Base-by-base conservation (phyloP, 2,797 vertebrate genomes). In the Amblyraja radiata region DNA sequence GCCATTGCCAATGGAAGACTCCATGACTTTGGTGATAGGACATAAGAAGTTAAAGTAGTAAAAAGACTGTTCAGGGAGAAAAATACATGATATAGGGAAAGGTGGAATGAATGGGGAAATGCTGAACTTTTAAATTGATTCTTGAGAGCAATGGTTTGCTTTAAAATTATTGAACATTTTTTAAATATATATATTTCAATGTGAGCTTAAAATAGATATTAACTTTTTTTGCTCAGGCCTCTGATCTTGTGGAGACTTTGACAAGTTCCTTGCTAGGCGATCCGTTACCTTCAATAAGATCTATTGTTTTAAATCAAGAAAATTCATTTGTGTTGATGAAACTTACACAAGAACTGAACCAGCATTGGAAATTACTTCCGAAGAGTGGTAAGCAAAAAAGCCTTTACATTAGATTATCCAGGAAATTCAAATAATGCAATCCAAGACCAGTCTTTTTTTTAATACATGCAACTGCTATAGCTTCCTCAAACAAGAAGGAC, bases 321-420 rank as follows among this genome's bases (percentile, higher is more conserved):
- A 95, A 95, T 93, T 76, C 91, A 58, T 94, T 94, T 90, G 93
- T 93, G 93, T 91, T 97, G 83, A 93, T 78, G 93, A 8, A 63
- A 65, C 81, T 97, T 93, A 95, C 94, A 93, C 68, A 83, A 25
- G 94, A 94, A 63, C 94, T 96, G 94, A 94, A 95, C 92, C 93
- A 94, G 21, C 94, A 94, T 93, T 97, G 97, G 97, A 95, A 95
- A 93, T 95, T 97, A 96, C 95, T 97, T 94, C 96, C 94, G 90
- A 96, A 95, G 95, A 95, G 95, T 6, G 95, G 96, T 95, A 94
- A 95, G 94, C 39, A 76, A 76, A 76, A 73, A 6, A 54, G 76
- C 2, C 13, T 16, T 28, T 58, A 71, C 21, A 46, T 39, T 23
- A 92, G 23, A 74, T 90, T 28, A 16, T 68, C 28, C 63, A 88